A percentile compares a stretch with the other conserved stretches of the same genome.
Evolutionary conservation across 2,113 vertebrate species (phyloP).

Genomic region (Oreotrochilus melanogaster): DNA sequence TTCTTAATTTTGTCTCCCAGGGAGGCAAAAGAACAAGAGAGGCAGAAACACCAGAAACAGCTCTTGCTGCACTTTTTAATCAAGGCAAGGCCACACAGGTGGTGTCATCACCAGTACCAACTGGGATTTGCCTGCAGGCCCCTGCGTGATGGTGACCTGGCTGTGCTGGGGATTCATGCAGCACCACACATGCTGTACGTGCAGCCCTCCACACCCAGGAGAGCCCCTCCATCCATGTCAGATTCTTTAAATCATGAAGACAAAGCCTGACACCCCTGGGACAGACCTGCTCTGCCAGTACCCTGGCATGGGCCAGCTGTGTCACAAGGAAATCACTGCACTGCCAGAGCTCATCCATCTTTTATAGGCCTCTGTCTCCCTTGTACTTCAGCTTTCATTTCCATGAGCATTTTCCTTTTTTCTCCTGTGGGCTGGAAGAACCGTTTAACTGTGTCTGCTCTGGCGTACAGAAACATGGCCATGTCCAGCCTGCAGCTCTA

Average conservation of each 20-base stretch:
- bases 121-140: background rate
- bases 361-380: background rate
- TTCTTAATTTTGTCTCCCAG: too few relatives aligned
- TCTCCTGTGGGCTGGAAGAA: background rate
- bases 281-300: background rate
- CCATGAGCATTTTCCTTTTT: background rate
- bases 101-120: background rate
- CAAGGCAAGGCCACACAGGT: background rate
- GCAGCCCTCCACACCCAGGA: background rate
- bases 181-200: fast-evolving
- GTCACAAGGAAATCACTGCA: fast-evolving
- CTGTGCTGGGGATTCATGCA: fast-evolving
- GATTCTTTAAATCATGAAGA: background rate
- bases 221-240: background rate
- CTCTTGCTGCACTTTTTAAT: background rate
- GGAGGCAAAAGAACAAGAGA: too few relatives aligned
- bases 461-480: background rate
- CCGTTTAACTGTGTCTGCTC: background rate
- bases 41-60: too few relatives aligned
- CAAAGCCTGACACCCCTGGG: background rate
- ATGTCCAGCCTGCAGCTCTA: background rate
- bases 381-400: background rate
- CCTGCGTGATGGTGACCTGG: background rate
- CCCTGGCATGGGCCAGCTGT: background rate
- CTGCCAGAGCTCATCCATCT: background rate